Evolutionary conservation across 1,140 invertebrate species (phyloP).

Genomic region (Aphidius ervi): DNA sequence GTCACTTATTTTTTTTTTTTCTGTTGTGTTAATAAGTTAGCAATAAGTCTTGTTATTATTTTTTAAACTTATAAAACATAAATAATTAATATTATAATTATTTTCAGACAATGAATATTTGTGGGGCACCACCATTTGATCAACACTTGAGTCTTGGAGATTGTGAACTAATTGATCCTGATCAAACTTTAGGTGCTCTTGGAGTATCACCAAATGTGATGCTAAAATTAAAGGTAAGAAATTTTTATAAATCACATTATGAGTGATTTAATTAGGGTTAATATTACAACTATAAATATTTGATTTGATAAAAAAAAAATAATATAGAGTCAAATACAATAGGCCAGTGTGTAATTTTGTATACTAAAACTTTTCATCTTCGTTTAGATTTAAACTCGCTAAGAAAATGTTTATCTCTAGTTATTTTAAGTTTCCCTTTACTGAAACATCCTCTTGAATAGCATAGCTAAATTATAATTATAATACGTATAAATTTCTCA

Average conservation of each 20-base stretch:
- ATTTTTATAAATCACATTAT: neutral
- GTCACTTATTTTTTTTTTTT: slow-evolving; percentile 10
- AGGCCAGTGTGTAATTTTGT: too few relatives aligned
- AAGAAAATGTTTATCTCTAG: too few relatives aligned
- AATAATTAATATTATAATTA: neutral
- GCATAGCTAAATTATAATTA: too few relatives aligned
- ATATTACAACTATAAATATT: too few relatives aligned
- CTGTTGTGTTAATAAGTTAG: neutral
- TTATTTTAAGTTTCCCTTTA: too few relatives aligned
- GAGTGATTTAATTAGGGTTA: too few relatives aligned
- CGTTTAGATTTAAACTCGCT: too few relatives aligned
- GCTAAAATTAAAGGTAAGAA: slow-evolving; percentile 46
- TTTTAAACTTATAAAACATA: neutral
- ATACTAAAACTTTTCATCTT: too few relatives aligned
- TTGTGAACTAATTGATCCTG: slow-evolving; percentile 44
- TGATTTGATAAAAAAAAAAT: too few relatives aligned
- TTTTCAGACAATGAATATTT: slow-evolving; percentile 46
- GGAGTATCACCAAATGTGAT: slow-evolving; percentile 45
- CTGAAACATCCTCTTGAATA: too few relatives aligned
- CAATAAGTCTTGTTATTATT: neutral
- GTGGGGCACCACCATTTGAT: slow-evolving; percentile 44
- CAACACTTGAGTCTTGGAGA: slow-evolving; percentile 47
- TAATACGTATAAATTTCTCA: too few relatives aligned
- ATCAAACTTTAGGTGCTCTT: slow-evolving; percentile 41
- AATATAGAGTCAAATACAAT: too few relatives aligned